Percentiles rank a stretch among this genome's conserved stretches.
Evolutionary conservation across 2,888 invertebrate species (phyloP).

Genomic region (Halictus quadricinctus): DNA sequence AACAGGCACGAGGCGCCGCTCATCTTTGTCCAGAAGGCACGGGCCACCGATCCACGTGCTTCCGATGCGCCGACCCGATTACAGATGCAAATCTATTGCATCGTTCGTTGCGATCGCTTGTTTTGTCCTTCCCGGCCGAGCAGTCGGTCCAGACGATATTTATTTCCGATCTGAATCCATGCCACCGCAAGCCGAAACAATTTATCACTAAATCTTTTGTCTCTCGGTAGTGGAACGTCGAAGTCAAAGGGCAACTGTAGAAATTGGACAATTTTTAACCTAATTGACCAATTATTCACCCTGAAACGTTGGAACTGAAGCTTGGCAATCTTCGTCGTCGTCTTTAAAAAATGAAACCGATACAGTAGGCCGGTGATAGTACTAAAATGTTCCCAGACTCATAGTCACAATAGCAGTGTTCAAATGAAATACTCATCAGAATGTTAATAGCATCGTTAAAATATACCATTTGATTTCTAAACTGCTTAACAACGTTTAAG

Average conservation of each 20-base stretch:
- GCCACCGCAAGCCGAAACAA: neutral
- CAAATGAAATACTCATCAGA: no score
- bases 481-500: no score
- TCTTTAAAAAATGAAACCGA: no score
- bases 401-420: no score
- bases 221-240: neutral
- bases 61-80: conserved; percentile 29
- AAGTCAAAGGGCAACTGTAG: neutral
- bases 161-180: conserved; percentile 12
- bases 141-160: conserved; percentile 15
- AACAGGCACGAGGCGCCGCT: neutral
- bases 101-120: conserved; percentile 8
- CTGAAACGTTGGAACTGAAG: no score
- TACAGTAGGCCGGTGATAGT: no score
- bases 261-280: neutral
- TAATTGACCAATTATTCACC: no score
- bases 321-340: no score
- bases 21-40: conserved; percentile 9
- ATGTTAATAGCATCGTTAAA: no score
- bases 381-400: no score
- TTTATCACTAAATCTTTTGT: neutral
- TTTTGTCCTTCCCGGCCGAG: neutral
- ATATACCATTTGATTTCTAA: no score
- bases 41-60: neutral
- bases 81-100: conserved; percentile 31